A percentile compares a stretch with the other conserved stretches of the same genome.
Conservation (phyloP, 2,888 invertebrate genomes). For the Catocala sponsa region DNA sequence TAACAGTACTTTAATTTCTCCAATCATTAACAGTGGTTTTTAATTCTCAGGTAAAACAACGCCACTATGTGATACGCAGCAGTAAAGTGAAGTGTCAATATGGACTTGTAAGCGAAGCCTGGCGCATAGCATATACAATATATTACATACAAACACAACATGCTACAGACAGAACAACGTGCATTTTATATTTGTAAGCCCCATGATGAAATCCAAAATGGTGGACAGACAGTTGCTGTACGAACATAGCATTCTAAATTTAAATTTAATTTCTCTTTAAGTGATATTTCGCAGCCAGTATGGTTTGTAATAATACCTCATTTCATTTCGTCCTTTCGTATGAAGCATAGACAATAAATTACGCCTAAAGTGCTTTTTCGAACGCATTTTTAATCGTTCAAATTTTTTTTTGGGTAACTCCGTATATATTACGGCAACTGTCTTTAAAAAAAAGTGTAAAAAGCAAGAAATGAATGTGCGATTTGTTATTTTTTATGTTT, state of each 20-base stretch:
- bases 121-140: conserved; percentile 72
- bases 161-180: conserved; percentile 61
- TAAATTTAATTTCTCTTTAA: conserved; percentile 35
- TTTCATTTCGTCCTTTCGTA: conserved; percentile 31
- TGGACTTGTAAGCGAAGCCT: conserved; percentile 82
- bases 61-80: conserved; percentile 67
- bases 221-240: conserved; percentile 56
- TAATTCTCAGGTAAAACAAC: conserved; percentile 64
- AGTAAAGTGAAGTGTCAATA: conserved; percentile 84
- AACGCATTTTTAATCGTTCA: conserved; percentile 28
- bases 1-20: no score
- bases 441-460: conserved; percentile 63
- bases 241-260: conserved; percentile 33
- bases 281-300: conserved; percentile 39
- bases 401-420: conserved; percentile 42
- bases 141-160: conserved; percentile 55
- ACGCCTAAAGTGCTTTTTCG: conserved; percentile 49
- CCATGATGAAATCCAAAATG: conserved; percentile 32
- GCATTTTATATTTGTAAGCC: conserved; percentile 49
- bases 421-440: conserved; percentile 63
- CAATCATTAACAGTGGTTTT: conserved; percentile 4
- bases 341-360: conserved; percentile 54
- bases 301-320: conserved; percentile 28
- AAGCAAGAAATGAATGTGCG: conserved; percentile 69
- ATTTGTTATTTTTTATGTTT: conserved; percentile 85